Evolutionary conservation across 2,888 invertebrate species (phyloP).

Genomic region (Temnothorax rugatulus): DNA sequence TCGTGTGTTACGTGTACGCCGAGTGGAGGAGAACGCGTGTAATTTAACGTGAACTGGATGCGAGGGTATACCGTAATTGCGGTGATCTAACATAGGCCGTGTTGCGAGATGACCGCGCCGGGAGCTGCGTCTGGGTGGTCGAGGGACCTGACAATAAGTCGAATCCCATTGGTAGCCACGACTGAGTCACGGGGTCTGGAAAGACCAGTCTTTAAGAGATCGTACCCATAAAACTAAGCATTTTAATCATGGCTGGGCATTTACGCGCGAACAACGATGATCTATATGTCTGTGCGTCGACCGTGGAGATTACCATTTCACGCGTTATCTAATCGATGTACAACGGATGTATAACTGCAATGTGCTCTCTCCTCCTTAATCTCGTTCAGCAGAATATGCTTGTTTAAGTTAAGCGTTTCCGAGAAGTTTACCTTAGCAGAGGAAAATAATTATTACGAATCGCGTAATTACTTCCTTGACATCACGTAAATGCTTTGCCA

Average conservation of each 20-base stretch:
- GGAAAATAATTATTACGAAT: slow-evolving; percentile 19
- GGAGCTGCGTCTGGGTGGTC: slow-evolving; percentile 76
- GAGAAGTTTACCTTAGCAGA: slow-evolving; percentile 9
- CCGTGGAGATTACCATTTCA: slow-evolving; percentile 14
- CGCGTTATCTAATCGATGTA: slow-evolving; percentile 21
- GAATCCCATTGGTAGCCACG: slow-evolving; percentile 20
- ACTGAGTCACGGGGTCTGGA: slow-evolving; percentile 1
- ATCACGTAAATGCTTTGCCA: neutral
- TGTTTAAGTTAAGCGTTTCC: slow-evolving; percentile 14
- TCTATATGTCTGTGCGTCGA: neutral
- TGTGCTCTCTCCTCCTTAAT: neutral
- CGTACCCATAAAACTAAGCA: slow-evolving; percentile 35
- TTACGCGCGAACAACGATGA: slow-evolving; percentile 43
- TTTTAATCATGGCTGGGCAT: slow-evolving; percentile 44
- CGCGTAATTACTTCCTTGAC: slow-evolving; percentile 6
- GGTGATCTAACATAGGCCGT: slow-evolving; percentile 66
- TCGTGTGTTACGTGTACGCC: slow-evolving; percentile 9
- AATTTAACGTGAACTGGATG: slow-evolving; percentile 67
- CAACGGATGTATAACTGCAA: neutral
- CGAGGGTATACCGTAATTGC: slow-evolving; percentile 74
- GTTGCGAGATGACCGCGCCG: slow-evolving; percentile 63
- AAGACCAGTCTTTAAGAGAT: neutral
- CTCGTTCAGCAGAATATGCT: neutral
- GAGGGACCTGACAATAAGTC: slow-evolving; percentile 42
- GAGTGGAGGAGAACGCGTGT: slow-evolving; percentile 42